Base-by-base conservation (phyloP, 2,888 invertebrate genomes). In the Iselma pallidipennis region DNA sequence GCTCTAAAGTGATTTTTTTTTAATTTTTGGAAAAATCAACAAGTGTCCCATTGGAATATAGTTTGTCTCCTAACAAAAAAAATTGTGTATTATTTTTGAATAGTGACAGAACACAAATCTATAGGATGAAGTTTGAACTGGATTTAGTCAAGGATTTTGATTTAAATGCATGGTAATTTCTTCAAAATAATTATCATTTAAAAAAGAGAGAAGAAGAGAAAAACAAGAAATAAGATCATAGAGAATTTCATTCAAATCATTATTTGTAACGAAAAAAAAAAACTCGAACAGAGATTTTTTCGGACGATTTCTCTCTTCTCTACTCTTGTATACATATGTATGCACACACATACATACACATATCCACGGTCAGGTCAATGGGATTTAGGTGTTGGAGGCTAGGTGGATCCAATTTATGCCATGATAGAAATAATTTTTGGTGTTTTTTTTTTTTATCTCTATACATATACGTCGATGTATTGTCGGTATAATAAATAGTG, bases 141-240 rank as follows among this genome's bases (percentile, higher is more conserved):
- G 67, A 66, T 57, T 63, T 62, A 52, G 53, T 63, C 69, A 71
- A 69, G 76, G 76, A 76, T 76, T 74, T 75, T 72, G 69, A 70
- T 70, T 75, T 75, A 70, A 74, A 74, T 73, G 75, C 77, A 77
- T 77, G 78, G 78, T 78, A 72, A 67, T 72, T 70, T 68, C n/a
- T n/a, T n/a, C n/a, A n/a, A n/a, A n/a, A n/a, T n/a, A n/a, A n/a
- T n/a, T n/a, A n/a, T n/a, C n/a, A n/a, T n/a, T n/a, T n/a, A n/a
- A n/a, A n/a, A n/a, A n/a, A n/a, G n/a, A n/a, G n/a, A n/a, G n/a
- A n/a, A n/a, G n/a, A n/a, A n/a, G n/a, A n/a, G n/a, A n/a, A n/a
- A n/a, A n/a, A n/a, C n/a, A n/a, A n/a, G n/a, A n/a, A n/a, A n/a
- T n/a, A n/a, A n/a, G n/a, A n/a, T n/a, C n/a, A n/a, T n/a, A 29